Conservation (phyloP, 2,888 invertebrate genomes). For the Nymphalis c-album region DNA sequence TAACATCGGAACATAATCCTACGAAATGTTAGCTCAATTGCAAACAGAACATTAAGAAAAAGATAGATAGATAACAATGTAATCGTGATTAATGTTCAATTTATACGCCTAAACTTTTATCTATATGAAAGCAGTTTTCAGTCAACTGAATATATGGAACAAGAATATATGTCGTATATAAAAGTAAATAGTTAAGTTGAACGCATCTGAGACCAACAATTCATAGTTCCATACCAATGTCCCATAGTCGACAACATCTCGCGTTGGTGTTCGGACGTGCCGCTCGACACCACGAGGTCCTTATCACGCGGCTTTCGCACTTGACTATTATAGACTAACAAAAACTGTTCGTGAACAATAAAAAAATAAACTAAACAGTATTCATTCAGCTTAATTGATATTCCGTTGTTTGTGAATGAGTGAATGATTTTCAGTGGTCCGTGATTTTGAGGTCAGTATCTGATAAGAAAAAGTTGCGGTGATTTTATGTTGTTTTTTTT, state of each 20-base stretch:
- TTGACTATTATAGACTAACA: constrained; percentile 32
- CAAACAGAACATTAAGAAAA: not conserved
- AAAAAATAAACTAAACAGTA: constrained; percentile 1
- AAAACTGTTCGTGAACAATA: constrained; percentile 32
- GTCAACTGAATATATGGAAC: constrained; percentile 31
- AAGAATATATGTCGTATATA: constrained; percentile 39
- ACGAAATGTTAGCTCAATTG: not conserved
- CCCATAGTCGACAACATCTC: constrained; percentile 64
- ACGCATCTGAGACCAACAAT: constrained; percentile 40
- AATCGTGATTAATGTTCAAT: constrained; percentile 1
- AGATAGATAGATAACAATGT: not conserved
- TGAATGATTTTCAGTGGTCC: constrained; percentile 53
- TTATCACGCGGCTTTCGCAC: constrained; percentile 55
- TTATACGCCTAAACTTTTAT: constrained; percentile 27
- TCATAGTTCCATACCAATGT: constrained; percentile 1
- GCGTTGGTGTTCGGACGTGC: constrained; percentile 63
- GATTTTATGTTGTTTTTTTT: constrained; percentile 3
- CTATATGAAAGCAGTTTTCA: constrained; percentile 32
- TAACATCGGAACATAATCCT: constrained; percentile 4
- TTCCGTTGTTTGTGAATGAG: constrained; percentile 52
- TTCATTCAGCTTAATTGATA: constrained; percentile 16
- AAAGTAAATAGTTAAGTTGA: constrained; percentile 55
- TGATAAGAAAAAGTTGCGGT: constrained; percentile 41
- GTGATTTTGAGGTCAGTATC: constrained; percentile 62
- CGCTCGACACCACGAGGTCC: constrained; percentile 46